Evolutionary conservation across 2,113 vertebrate species (phyloP).

Genomic region (Phaethon lepturus): DNA sequence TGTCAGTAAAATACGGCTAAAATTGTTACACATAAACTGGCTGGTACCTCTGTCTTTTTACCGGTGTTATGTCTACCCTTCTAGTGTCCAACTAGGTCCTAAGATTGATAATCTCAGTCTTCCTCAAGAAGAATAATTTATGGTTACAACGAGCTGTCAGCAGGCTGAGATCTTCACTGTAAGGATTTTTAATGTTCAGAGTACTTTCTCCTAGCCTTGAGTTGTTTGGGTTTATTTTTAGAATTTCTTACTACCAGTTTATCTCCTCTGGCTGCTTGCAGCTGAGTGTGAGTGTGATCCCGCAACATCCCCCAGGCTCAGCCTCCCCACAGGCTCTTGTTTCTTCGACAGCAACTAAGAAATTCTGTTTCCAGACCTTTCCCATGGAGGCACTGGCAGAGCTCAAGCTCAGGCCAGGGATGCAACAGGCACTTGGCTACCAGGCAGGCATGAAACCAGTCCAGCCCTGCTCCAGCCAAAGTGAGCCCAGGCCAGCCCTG

Average conservation of each 20-base stretch:
- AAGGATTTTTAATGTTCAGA: neutral
- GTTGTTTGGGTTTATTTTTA: neutral
- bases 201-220: neutral
- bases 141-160: neutral
- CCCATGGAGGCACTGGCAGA: neutral
- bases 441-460: neutral
- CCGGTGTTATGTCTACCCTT: no score
- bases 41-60: neutral
- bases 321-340: neutral
- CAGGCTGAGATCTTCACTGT: neutral
- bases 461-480: neutral
- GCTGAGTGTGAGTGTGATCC: neutral
- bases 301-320: neutral
- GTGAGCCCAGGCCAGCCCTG: neutral
- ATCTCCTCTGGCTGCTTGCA: accelerated
- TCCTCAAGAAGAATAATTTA: neutral
- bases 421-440: neutral
- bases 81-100: neutral
- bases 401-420: neutral
- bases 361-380: neutral
- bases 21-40: neutral
- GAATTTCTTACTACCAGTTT: neutral
- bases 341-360: neutral
- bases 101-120: neutral
- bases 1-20: neutral